Evolutionary conservation across 2,797 vertebrate genomes (phyloP), one percentile per base, ranked within the genome.

Genomic region (Chelidonichthys spinosus): DNA sequence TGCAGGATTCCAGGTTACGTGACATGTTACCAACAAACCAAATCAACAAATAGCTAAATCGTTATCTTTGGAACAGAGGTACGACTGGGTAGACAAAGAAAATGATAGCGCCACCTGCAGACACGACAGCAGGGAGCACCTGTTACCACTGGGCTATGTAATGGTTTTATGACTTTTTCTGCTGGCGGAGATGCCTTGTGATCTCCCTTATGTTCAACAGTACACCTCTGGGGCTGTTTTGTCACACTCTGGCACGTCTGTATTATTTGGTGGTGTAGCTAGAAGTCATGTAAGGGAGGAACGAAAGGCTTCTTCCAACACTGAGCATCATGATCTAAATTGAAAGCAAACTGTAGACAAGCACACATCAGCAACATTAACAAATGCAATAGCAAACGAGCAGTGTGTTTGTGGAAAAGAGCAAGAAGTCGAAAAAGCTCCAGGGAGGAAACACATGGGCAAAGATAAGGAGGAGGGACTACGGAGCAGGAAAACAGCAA

Each of bases 371-470:
- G 25, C 25, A 25, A 25, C 25, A 25, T 25, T 25, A 25, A 25
- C 25, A 25, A 25, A 25, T 25, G 25, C 25, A 25, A 25, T 5
- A 44, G 43, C 17, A 71, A 56, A 74, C 69, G 74, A 54, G 73
- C 43, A 11, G 35, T 37, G 14, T 54, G 53, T 76, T 64, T 67
- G 44, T 47, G 58, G 25, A 72, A 46, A 44, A 79, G 18, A 83
- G 63, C 61, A 70, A 71, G 50, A 76, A 49, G 67, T 42, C 1
- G 11, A 5, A 82, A 36, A 69, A 37, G 11, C 83, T 74, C 69
- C 47, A 10, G 79, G 72, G 83, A 87, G 88, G 87, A 90, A 89
- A 78, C 77, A 39, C 78, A 37, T 36, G 36, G 69, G 54, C 56
- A 3, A 6, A 87, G 81, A 89, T 78, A 84, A 81, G 77, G 40